Percentiles rank a stretch among this genome's conserved stretches.
phyloP scores from a whole-genome alignment of 2,113 vertebrate species.

The Lophotis ruficrista region DNA sequence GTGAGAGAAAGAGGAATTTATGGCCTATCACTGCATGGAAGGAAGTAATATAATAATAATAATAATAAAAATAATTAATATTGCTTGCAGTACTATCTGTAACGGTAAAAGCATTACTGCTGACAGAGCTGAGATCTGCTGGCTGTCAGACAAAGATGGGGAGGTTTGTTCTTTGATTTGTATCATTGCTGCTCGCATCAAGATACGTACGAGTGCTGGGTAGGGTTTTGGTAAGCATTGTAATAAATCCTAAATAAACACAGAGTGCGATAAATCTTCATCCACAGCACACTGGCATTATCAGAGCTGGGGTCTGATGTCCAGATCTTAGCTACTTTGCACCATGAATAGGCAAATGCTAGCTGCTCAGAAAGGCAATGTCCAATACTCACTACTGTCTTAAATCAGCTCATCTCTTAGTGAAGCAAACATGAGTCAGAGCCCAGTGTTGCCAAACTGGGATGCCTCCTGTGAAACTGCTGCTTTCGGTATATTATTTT shows the following conservation, averaged over 20 bases:
- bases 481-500: background rate
- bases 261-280: background rate
- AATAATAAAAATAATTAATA: background rate
- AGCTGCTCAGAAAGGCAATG: background rate
- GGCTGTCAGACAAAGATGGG: background rate
- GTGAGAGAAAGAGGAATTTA: background rate
- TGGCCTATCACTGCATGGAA: background rate
- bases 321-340: background rate
- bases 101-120: background rate
- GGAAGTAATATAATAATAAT: background rate
- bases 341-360: fast-evolving
- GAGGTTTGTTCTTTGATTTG: background rate
- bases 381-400: background rate
- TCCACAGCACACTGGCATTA: background rate
- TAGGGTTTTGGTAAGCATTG: background rate
- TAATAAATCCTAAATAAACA: background rate
- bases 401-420: background rate
- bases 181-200: background rate
- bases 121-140: background rate
- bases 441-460: background rate
- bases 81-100: background rate
- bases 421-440: background rate
- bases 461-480: background rate
- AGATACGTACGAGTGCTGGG: fast-evolving
- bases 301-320: background rate